Conservation (phyloP, 2,888 invertebrate species). For the Noctua janthina region DNA sequence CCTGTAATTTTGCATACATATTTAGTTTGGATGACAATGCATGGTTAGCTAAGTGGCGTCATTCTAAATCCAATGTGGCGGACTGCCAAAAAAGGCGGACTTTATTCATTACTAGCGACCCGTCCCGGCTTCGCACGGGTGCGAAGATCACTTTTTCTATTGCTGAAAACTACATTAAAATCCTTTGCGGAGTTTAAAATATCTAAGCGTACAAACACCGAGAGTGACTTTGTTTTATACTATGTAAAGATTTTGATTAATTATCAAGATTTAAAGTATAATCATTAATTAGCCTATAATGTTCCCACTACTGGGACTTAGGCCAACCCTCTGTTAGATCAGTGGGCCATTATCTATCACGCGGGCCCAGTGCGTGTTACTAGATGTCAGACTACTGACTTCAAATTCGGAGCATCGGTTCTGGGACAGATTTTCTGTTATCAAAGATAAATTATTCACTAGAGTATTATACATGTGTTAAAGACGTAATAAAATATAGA, state of each 20-base stretch:
- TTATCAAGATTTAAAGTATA: not conserved
- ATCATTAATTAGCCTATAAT: not conserved
- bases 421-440: not conserved
- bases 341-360: not conserved
- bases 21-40: not conserved
- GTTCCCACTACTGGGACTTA: not conserved
- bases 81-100: no score
- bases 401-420: not conserved
- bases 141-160: no score
- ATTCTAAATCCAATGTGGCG: not conserved
- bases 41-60: not conserved
- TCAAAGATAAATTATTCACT: not conserved
- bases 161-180: no score
- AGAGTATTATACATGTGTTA: no score
- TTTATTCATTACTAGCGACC: no score
- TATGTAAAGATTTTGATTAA: no score
- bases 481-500: not conserved
- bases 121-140: no score
- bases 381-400: not conserved
- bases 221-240: no score
- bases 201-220: no score
- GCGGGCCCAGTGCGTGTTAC: not conserved
- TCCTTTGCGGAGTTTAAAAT: no score
- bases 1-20: not conserved
- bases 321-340: not conserved